Percentiles rank a stretch among this genome's conserved stretches.
phyloP scores from a whole-genome alignment of 2,797 vertebrate species.

The Hippoglossus hippoglossus region DNA sequence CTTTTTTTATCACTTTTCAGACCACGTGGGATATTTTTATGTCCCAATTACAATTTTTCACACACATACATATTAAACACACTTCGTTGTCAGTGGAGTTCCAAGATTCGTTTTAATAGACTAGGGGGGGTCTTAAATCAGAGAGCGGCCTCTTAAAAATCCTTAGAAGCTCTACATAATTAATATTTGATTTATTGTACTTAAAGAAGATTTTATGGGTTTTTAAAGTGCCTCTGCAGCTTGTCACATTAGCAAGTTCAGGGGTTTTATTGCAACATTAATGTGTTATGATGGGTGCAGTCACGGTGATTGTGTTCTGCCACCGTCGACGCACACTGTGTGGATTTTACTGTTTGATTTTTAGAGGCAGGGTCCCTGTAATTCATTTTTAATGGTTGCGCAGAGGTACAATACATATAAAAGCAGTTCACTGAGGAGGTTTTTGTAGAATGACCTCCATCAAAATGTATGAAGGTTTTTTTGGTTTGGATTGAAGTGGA shows the following conservation, averaged over 20 bases:
- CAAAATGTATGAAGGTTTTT: slow-evolving; percentile 16
- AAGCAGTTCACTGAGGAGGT: slow-evolving; percentile 55
- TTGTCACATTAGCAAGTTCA: slow-evolving; percentile 85
- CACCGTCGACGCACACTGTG: slow-evolving; percentile 30
- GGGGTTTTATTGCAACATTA: slow-evolving; percentile 80
- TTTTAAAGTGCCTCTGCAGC: slow-evolving; percentile 77
- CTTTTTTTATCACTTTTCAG: slow-evolving; percentile 32
- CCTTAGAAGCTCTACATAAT: slow-evolving; percentile 75
- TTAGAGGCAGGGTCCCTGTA: slow-evolving; percentile 55
- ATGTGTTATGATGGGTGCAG: slow-evolving; percentile 76
- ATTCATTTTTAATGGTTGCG: slow-evolving; percentile 69
- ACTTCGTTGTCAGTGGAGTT: slow-evolving; percentile 49
- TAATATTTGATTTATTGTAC: slow-evolving; percentile 80
- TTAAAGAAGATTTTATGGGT: slow-evolving; percentile 76
- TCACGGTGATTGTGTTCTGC: slow-evolving; percentile 68
- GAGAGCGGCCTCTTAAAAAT: slow-evolving; percentile 72
- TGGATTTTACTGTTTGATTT: slow-evolving; percentile 62
- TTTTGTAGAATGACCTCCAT: slow-evolving; percentile 40
- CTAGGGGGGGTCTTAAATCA: slow-evolving; percentile 72
- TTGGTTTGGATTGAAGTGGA: slow-evolving; percentile 25
- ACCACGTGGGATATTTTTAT: slow-evolving; percentile 45
- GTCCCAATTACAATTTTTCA: slow-evolving; percentile 48
- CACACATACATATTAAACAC: slow-evolving; percentile 64
- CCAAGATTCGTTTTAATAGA: slow-evolving; percentile 61
- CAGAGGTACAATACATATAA: slow-evolving; percentile 54